Base-by-base conservation (phyloP, 2,888 invertebrate genomes). In the Morpho helenor region DNA sequence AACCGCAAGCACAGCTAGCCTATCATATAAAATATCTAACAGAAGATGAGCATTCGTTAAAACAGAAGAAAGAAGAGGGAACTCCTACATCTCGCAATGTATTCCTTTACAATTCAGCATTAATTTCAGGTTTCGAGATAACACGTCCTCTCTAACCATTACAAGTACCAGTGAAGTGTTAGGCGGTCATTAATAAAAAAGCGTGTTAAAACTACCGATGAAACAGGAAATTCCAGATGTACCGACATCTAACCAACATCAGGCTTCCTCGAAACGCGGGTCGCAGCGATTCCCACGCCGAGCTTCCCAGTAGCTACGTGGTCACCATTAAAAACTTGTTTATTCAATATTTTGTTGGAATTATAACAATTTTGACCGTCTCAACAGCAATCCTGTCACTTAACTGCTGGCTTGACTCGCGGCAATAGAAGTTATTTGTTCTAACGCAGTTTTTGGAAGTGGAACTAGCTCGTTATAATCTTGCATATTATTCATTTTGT, bases 301-400 rank as follows among this genome's bases (percentile, higher is more conserved):
- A 48, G 57, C 48, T 66, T 66, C 57, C 51, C 31, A 57, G 64
- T 59, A 60, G 56, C 46, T 58, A 60, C 51, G 49, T 53, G 23
- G 48, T 49, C 23, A 53, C 56, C 58, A 64, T 64, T 59, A 58
- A 60, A 61, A 64, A 64, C 64, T 60, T 53, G 64, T 62, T 62
- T 63, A 54, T 54, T 49, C 56, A 59, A 60, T 62, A 60, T 62
- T 62, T 58, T 52, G 46, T 57, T 39, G 44, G 56, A 16, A 61
- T 60, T 60, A 58, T 54, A 54, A 58, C 49, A 54, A 52, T 46
- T 50, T 57, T 52, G 52, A 59, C 49, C 16, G 50, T 54, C 49
- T 57, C 56, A 44, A n/a, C 56, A 42, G 45, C 48, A 52, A 59
- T 56, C 52, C 53, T 41, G 52, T 60, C 39, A 23, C 40, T 57